Evolutionary conservation across 1,140 invertebrate genomes (phyloP), one percentile per base, ranked within the genome.

Genomic region (Bradysia coprophila): DNA sequence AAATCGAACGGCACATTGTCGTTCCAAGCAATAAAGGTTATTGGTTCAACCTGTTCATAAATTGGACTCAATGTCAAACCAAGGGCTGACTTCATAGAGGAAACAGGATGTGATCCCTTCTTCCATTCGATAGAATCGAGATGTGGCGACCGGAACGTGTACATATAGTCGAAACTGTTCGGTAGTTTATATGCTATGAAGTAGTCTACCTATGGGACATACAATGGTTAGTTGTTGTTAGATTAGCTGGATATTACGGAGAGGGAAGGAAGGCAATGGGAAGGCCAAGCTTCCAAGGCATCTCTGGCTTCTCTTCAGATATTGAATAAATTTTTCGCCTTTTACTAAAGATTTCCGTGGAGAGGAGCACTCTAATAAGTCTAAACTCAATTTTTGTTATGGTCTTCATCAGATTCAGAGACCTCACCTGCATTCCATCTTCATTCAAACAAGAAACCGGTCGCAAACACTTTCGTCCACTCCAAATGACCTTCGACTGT

Each of bases 281-380:
- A n/a, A n/a, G n/a, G n/a, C n/a, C n/a, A n/a, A n/a, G n/a, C n/a
- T n/a, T n/a, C n/a, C n/a, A n/a, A n/a, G n/a, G n/a, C n/a, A n/a
- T n/a, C 54, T 56, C 54, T 54, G 54, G 54, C 45, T 55, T 56
- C 53, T 55, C 52, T 56, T 56, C 53, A 55, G 40, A 51, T 59
- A 53, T 59, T 54, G 57, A 59, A 61, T 62, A 63, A 63, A 63
- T 63, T 59, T 63, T 63, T 63, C 60, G 61, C 60, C 60, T 62
- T 63, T 63, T 63, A 63, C 61, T 63, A 63, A 63, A 63, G 58
- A 62, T 61, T 63, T 63, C 58, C 60, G 55, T 57, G 54, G 57
- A 55, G 54, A 56, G 53, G 55, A 48, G 47, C 55, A 59, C 51
- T 53, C 48, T 52, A 49, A 49, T 53, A 49, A 55, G 48, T 56